Evolutionary conservation across 2,797 vertebrate genomes (phyloP), one percentile per base, ranked within the genome.

Genomic region (Heliangelus exortis): DNA sequence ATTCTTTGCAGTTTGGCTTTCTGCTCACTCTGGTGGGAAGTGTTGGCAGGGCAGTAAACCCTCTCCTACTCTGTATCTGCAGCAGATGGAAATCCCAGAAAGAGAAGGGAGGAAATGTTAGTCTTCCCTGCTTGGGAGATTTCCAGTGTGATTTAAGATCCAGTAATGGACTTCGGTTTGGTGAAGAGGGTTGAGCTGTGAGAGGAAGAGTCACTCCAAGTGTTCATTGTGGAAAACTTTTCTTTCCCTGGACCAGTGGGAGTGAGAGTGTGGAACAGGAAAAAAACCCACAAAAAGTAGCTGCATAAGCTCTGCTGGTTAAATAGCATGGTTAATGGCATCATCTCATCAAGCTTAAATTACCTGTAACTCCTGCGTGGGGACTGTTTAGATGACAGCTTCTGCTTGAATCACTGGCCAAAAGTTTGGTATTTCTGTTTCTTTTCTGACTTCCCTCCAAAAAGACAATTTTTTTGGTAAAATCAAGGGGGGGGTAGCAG

Each of bases 1-100:
- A 39, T 89, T 81, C 90, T 92, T 84, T 93, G 92, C 90, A 96
- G 65, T 80, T 95, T 94, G 92, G 84, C 86, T 95, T 65, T 29
- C 74, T 87, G 94, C 84, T 84, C 65, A 61, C 78, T 89, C 41
- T 23, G 86, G 61, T 94, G 78, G 36, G 65, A 92, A 87, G 71
- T 85, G 86, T 67, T 93, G 94, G 81, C 81, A 95, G 95, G 95
- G 81, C 90, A 94, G 71, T 57, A 86, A 88, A 95, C 65, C 29
- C 39, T 31, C 57, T 94, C 41, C 78, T 94, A 91, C 45, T 86
- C 90, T 0, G 0, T 79, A 57, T 82, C 57, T 80, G 50, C 25
- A 15, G 84, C 75, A 93, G 72, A 89, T 95, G 92, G 90, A 90
- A 95, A 94, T 90, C 84, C 72, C 84, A 90, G 33, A 48, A 65